Base-by-base conservation (phyloP, 1,140 invertebrate genomes). In the Drosophila sturtevanti region DNA sequence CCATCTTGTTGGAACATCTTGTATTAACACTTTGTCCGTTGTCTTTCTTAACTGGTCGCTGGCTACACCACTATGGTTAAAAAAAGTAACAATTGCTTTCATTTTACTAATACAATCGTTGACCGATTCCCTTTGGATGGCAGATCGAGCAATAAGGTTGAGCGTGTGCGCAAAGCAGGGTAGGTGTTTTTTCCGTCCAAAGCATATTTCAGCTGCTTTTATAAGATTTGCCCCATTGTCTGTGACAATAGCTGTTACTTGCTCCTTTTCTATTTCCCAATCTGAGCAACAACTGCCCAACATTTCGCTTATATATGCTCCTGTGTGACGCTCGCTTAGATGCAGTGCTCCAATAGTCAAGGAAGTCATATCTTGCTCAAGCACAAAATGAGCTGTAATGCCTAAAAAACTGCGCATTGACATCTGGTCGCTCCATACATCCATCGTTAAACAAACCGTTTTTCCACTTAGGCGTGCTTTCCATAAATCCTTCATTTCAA, bases 71-170 rank as follows among this genome's bases (percentile, higher is more conserved):
- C 41, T 62, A 9, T 51, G 18, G n/a, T 62, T 62, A 34, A 62
- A 44, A 62, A 62, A 62, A 16, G 41, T 62, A n/a, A 62, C 41
- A 16, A 51, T 62, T 34, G 18, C n/a, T 31, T 62, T 62, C 11
- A 62, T 22, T 24, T 63, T 63, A 51, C 24, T 51, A 10, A 34
- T 51, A 14, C n/a, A 16, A 12, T 21, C 44, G 11, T 34, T 52
- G 3, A 7, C n/a, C n/a, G n/a, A n/a, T n/a, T n/a, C n/a, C n/a
- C n/a, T n/a, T n/a, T n/a, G n/a, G n/a, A n/a, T n/a, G 1, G 59
- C 27, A 62, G 10, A 6, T n/a, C 41, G 27, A 22, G 44, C 61
- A 48, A 63, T 52, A 18, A 52, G 31, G 51, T 63, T 52, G 9
- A 52, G 37, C n/a, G 59, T 48, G 51, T 52, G 51, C 51, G 51